phyloP scores from a whole-genome alignment of 1,140 invertebrate genomes.

The Charaxes varanes region DNA sequence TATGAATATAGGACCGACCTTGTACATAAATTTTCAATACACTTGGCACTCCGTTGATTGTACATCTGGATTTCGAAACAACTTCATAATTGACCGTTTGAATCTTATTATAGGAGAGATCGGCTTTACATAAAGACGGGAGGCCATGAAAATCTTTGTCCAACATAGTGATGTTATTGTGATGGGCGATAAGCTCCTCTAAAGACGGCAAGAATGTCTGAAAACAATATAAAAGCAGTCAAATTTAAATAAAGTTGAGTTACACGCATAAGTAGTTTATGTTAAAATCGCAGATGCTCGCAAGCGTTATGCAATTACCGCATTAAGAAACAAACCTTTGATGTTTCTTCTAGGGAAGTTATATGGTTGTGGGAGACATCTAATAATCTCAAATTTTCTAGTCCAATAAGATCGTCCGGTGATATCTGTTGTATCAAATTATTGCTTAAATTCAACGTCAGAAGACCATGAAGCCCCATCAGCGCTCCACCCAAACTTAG shows the following conservation, averaged over 20 bases:
- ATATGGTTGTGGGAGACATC: conserved; percentile 86
- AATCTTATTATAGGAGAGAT: conserved; percentile 85
- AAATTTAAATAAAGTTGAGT: conserved; percentile 3
- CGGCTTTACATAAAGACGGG: conserved; percentile 84
- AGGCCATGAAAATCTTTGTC: conserved; percentile 87
- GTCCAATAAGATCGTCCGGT: conserved; percentile 82
- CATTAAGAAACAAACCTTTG: conserved; percentile 77
- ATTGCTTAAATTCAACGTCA: conserved; percentile 82
- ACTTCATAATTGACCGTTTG: conserved; percentile 80
- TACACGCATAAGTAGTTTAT: not conserved
- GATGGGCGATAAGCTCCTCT: conserved; percentile 82
- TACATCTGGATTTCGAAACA: conserved; percentile 85
- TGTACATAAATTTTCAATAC: conserved; percentile 85
- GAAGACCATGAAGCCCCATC: conserved; percentile 81
- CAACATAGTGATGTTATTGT: conserved; percentile 82
- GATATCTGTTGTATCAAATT: conserved; percentile 82
- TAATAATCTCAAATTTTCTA: conserved; percentile 80
- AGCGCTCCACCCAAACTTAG: conserved; percentile 81
- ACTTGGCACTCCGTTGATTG: conserved; percentile 82
- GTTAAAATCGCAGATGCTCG: conserved; percentile 30
- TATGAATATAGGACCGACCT: too few species aligned
- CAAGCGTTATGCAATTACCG: conserved; percentile 9
- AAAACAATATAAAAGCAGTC: conserved; percentile 32
- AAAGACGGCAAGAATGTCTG: conserved; percentile 85
- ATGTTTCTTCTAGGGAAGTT: conserved; percentile 84